Percentiles rank a stretch among this genome's conserved stretches.
These are phyloP conservation scores for Petrophora chlorosata DNA, from an alignment of 2,888 invertebrate species.

Conservation along the genomic window DNA sequence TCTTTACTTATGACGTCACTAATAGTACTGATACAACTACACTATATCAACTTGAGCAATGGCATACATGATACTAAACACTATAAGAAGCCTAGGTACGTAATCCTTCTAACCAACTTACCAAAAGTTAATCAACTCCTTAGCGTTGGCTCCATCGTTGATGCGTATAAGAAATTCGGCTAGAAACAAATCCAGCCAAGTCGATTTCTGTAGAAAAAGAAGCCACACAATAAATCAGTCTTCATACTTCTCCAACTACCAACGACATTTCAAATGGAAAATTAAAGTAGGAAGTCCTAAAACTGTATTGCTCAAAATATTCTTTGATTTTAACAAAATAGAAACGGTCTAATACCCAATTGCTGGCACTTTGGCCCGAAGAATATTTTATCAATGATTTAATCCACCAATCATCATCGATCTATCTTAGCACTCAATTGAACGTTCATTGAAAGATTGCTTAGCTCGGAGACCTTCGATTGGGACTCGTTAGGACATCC, in stretches of 20 bases:
- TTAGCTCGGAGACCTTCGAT: conserved; percentile 10
- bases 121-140: conserved; percentile 85
- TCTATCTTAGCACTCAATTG: background rate
- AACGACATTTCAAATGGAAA: no score
- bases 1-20: no score
- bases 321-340: no score
- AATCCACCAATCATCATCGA: no score
- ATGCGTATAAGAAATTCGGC: conserved; percentile 85
- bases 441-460: conserved; percentile 20
- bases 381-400: no score
- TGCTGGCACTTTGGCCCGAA: no score
- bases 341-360: no score
- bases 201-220: conserved; percentile 83
- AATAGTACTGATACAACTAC: no score
- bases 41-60: no score
- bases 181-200: conserved; percentile 86
- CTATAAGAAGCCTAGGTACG: background rate
- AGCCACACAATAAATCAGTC: background rate
- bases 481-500: conserved; percentile 13
- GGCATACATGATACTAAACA: background rate
- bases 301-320: no score
- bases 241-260: no score
- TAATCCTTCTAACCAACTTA: conserved; percentile 52
- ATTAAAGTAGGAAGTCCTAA: no score
- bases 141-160: conserved; percentile 82